phyloP scores from a whole-genome alignment of 2,797 vertebrate species.

The Hoplostethus atlanticus region DNA sequence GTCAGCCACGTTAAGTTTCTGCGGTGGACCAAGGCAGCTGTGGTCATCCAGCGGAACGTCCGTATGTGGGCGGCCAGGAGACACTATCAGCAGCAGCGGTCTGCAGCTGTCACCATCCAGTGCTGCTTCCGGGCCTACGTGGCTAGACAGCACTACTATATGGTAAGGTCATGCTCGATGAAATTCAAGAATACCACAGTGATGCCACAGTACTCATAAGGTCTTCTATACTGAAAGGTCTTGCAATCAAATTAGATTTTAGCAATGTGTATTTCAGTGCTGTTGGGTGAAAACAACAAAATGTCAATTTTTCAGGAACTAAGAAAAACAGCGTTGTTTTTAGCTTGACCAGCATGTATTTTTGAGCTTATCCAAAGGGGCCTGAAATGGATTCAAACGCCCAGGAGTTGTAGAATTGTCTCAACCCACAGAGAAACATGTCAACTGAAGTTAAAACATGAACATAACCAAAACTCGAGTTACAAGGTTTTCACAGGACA shows the following conservation, averaged over 20 bases:
- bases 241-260: background rate
- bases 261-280: background rate
- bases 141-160: constrained; percentile 65
- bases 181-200: background rate
- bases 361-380: background rate
- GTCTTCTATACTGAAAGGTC: background rate
- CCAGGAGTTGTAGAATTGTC: too few species aligned
- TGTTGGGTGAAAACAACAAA: background rate
- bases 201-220: background rate
- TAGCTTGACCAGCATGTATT: background rate
- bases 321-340: background rate
- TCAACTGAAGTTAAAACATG: background rate
- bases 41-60: constrained; percentile 89
- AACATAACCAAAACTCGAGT: background rate
- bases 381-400: background rate
- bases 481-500: constrained; percentile 1
- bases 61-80: constrained; percentile 89
- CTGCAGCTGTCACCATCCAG: constrained; percentile 89
- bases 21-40: constrained; percentile 89
- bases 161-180: constrained; percentile 53
- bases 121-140: constrained; percentile 86
- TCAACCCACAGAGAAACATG: too few species aligned
- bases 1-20: constrained; percentile 89
- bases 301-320: background rate
- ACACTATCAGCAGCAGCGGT: constrained; percentile 82